A percentile compares a stretch with the other conserved stretches of the same genome.
phyloP scores from a whole-genome alignment of 2,888 invertebrate species.

The Euspilapteryx auroguttella region DNA sequence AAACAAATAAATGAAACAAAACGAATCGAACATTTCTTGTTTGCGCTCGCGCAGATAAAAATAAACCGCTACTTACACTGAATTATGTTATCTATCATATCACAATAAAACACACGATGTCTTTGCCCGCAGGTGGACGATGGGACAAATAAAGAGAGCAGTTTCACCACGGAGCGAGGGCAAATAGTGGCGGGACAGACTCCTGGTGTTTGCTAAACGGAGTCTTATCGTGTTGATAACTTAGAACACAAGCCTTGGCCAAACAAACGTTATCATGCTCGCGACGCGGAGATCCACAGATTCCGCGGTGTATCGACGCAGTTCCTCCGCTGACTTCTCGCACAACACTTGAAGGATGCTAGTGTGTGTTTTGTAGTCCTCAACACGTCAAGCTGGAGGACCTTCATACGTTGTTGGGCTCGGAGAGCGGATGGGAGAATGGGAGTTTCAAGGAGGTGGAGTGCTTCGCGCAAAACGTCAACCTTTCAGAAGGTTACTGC shows the following conservation, averaged over 20 bases:
- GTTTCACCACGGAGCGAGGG: too few relatives aligned
- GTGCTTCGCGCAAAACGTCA: constrained; percentile 28
- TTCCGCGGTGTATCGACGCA: constrained; percentile 14
- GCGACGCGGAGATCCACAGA: constrained; percentile 31
- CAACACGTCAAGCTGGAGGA: constrained; percentile 49
- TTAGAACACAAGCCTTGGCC: constrained; percentile 49
- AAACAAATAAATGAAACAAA: too few relatives aligned
- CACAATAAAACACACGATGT: too few relatives aligned
- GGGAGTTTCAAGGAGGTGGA: constrained; percentile 30
- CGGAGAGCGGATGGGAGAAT: constrained; percentile 33
- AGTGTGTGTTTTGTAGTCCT: too few relatives aligned
- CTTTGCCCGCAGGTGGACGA: too few relatives aligned
- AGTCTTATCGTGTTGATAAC: constrained; percentile 53
- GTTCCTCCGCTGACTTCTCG: neutral
- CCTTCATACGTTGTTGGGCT: constrained; percentile 35
- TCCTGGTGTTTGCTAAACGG: constrained; percentile 45
- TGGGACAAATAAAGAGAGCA: too few relatives aligned
- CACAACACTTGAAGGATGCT: constrained; percentile 3
- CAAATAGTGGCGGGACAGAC: constrained; percentile 45
- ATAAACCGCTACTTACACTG: too few relatives aligned
- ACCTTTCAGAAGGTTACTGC: constrained; percentile 44
- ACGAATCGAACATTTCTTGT: too few relatives aligned
- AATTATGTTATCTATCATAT: too few relatives aligned
- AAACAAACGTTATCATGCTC: constrained; percentile 54
- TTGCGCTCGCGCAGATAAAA: too few relatives aligned